phyloP scores from a whole-genome alignment of 2,797 vertebrate genomes.

The Argentina silus region DNA sequence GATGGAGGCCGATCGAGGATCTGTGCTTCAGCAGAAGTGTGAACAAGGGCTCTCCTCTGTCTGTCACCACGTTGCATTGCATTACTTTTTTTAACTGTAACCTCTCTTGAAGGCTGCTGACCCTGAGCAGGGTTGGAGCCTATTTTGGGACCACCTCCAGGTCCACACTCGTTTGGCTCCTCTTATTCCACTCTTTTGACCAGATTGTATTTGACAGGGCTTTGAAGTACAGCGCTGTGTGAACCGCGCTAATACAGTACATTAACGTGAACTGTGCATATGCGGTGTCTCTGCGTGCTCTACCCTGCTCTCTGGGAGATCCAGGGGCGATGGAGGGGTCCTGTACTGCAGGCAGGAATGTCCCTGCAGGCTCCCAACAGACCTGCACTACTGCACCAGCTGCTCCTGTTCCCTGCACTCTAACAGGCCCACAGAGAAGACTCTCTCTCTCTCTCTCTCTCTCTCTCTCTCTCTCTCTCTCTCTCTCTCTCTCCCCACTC shows the following conservation, averaged over 20 bases:
- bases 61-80: too few relatives aligned
- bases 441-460: too few relatives aligned
- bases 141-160: not conserved
- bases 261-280: constrained; percentile 15
- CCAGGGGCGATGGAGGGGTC: constrained; percentile 46
- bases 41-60: too few relatives aligned
- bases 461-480: too few relatives aligned
- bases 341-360: constrained; percentile 59
- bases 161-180: not conserved
- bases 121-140: not conserved
- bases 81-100: too few relatives aligned
- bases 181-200: too few relatives aligned
- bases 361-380: not conserved
- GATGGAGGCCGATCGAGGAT: not conserved
- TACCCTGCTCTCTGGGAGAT: constrained; percentile 32
- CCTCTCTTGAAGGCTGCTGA: too few relatives aligned
- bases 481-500: too few relatives aligned
- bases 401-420: not conserved
- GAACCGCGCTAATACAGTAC: not conserved
- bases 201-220: too few relatives aligned
- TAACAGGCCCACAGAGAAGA: not conserved
- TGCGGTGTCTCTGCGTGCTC: constrained; percentile 21
- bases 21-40: not conserved
- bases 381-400: not conserved
- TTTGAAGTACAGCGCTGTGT: not conserved